These are phyloP conservation scores for Anguilla marmorata DNA, from an alignment of 2,797 vertebrate species.

Conservation along the genomic window DNA sequence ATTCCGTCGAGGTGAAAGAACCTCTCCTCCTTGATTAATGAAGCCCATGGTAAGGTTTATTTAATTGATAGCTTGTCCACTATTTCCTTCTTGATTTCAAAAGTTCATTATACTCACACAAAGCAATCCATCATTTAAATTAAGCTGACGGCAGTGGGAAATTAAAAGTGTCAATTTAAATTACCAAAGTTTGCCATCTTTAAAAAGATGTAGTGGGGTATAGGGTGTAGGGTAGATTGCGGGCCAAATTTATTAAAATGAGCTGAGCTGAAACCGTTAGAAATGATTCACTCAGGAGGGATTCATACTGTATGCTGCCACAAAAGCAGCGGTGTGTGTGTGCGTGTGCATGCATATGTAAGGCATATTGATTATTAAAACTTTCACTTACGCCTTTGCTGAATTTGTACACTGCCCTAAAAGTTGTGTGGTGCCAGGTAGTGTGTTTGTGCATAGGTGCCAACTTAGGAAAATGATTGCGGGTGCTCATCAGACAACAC, in stretches of 20 bases:
- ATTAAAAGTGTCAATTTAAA: slow-evolving; percentile 78
- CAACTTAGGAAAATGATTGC: too few species aligned
- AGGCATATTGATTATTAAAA: too few species aligned
- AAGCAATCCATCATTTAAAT: slow-evolving; percentile 74
- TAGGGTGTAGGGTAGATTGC: not conserved
- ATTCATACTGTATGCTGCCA: slow-evolving; percentile 17
- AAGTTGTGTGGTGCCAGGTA: not conserved
- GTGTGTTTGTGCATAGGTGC: not conserved
- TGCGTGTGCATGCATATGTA: not conserved
- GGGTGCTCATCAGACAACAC: too few species aligned
- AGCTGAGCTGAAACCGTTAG: not conserved
- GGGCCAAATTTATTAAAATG: not conserved
- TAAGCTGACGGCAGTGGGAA: slow-evolving; percentile 68
- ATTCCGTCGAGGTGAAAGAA: slow-evolving; percentile 38
- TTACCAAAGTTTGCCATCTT: slow-evolving; percentile 55
- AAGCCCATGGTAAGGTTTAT: slow-evolving; percentile 65
- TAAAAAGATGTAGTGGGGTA: not conserved
- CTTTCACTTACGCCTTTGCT: too few species aligned
- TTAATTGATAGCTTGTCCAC: slow-evolving; percentile 71
- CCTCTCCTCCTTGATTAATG: slow-evolving; percentile 65
- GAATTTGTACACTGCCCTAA: not conserved
- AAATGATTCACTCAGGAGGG: not conserved
- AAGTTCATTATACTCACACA: slow-evolving; percentile 76
- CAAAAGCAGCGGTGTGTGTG: not conserved
- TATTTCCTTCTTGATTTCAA: slow-evolving; percentile 70